These are phyloP conservation scores for Montipora efflorescens DNA, from an alignment of 64 coral and sea anemone species.

Conservation along the genomic window DNA sequence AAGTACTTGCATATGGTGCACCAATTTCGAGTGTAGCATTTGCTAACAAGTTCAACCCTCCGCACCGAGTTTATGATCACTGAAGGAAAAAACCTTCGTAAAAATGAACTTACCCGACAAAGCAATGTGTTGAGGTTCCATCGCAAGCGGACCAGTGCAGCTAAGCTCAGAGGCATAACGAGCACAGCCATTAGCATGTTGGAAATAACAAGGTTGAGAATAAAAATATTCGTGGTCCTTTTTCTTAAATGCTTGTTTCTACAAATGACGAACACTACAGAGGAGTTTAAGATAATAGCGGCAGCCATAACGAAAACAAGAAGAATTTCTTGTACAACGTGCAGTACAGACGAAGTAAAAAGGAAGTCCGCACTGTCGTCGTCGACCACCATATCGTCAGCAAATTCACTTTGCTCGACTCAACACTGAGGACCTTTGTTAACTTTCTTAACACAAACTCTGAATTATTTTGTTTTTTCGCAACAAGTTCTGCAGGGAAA, in stretches of 20 bases:
- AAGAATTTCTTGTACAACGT: constrained; percentile 52
- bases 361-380: background rate
- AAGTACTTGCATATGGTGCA: too few species aligned
- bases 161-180: constrained; percentile 81
- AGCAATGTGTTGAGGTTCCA: constrained; percentile 76
- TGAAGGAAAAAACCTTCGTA: background rate
- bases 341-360: background rate
- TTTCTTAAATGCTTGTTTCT: constrained; percentile 64
- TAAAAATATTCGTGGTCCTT: constrained; percentile 86
- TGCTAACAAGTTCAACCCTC: background rate
- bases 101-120: constrained; percentile 77
- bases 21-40: background rate
- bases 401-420: background rate
- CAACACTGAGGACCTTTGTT: background rate
- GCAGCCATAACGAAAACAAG: constrained; percentile 61
- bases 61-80: background rate
- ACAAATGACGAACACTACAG: constrained; percentile 73
- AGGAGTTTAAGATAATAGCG: constrained; percentile 75
- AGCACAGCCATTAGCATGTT: constrained; percentile 76
- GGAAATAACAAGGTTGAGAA: constrained; percentile 86
- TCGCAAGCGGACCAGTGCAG: constrained; percentile 29
- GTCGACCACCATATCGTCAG: background rate
- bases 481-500: background rate
- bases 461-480: background rate
- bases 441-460: background rate